Percentiles rank a stretch among this genome's conserved stretches.
Evolutionary conservation across 1,140 invertebrate species (phyloP).

Genomic region (Scaptodrosophila lebanonensis): DNA sequence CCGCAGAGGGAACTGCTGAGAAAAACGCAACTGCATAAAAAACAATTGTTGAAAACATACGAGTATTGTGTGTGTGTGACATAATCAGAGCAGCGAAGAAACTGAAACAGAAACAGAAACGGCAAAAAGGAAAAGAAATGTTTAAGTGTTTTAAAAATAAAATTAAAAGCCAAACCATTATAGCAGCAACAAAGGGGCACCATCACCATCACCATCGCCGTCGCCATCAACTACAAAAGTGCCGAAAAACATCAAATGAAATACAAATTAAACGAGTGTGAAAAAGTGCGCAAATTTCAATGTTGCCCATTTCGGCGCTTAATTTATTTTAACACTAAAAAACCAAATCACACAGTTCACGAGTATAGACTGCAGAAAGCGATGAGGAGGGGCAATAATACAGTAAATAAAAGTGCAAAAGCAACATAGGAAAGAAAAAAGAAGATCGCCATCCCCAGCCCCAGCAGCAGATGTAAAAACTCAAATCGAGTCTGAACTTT

Average conservation of each 20-base stretch:
- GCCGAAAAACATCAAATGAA: constrained; percentile 49
- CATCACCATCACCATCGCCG: too few relatives aligned
- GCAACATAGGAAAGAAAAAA: too few relatives aligned
- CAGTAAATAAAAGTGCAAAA: constrained; percentile 12
- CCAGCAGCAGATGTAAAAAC: constrained; percentile 22
- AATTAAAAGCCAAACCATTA: constrained; percentile 39
- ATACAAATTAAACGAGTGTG: constrained; percentile 9
- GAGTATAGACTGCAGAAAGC: too few relatives aligned
- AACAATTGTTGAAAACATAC: constrained; percentile 41
- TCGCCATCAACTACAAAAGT: constrained; percentile 36
- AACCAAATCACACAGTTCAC: background rate
- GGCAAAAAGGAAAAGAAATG: constrained; percentile 39
- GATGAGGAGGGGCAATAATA: too few relatives aligned
- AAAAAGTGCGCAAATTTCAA: constrained; percentile 18
- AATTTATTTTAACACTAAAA: constrained; percentile 17
- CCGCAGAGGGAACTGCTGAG: too few relatives aligned
- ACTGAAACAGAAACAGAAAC: constrained; percentile 23
- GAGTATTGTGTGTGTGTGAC: too few relatives aligned
- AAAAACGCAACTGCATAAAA: constrained; percentile 6
- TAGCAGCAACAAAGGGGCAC: constrained; percentile 20
- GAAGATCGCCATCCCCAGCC: too few relatives aligned
- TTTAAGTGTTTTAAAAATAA: constrained; percentile 74
- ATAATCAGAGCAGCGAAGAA: constrained; percentile 49
- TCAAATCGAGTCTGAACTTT: constrained; percentile 41
- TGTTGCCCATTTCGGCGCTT: constrained; percentile 11